Base-by-base conservation (phyloP, 2,113 vertebrate genomes). In the Stigmatopora nigra region DNA sequence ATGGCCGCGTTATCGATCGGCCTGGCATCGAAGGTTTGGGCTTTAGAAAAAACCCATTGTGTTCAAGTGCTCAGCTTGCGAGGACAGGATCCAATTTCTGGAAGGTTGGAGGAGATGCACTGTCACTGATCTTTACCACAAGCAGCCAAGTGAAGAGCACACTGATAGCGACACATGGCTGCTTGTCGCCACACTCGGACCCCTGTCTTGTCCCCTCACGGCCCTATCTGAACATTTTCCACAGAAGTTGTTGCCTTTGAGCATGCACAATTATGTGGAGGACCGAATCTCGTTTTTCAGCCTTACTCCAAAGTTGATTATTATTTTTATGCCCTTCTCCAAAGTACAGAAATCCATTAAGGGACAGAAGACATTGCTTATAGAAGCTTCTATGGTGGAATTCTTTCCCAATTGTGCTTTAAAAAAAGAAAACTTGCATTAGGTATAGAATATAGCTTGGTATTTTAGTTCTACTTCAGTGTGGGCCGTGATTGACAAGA, bases 11-110 rank as follows among this genome's bases (percentile, higher is more conserved):
- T 83, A 91, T 91, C 52, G 89, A 91, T 91, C 86, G 63, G 82
- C 72, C 86, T 84, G 86, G 83, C 87, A 88, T 89, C 87, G 84
- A 84, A 88, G 76, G 81, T 87, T 84, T 78, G 81, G 79, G 83
- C 78, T 64, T 71, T 73, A 78, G 82, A 83, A 86, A 88, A 86
- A 88, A 89, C 84, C 81, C 82, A 80, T 45, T 84, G 80, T 83
- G 80, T 84, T 84, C 82, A 88, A 88, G 86, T 86, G 82, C 71
- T 88, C 84, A 78, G 82, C 74, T 31, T 84, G 82, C 79, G 66
- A 82, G 78, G 75, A 84, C 68, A 78, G 65, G 80, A 84, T 84
- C 67, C 70, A 81, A 76, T 84, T 78, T 82, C 80, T 71, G 64
- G 71, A 67, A 79, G 77, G 68, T 31, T 22, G 59, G 59, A 61